These are phyloP conservation scores for Drosophila atripex DNA, from an alignment of 2,888 invertebrate genomes.

Conservation along the genomic window DNA sequence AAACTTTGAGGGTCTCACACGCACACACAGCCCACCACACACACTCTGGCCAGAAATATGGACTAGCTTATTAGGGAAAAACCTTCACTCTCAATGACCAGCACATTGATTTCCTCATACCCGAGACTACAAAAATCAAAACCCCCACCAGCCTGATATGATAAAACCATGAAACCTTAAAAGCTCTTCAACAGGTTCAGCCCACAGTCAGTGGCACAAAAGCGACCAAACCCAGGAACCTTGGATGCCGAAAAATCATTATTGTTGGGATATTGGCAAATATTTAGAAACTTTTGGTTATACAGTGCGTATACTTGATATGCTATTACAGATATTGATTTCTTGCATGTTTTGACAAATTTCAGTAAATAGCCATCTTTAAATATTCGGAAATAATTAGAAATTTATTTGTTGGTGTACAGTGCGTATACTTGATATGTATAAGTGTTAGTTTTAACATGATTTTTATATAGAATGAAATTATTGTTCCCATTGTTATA, in stretches of 20 bases:
- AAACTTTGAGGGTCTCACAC: slow-evolving; percentile 32
- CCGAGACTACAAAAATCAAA: slow-evolving; percentile 5
- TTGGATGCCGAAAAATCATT: slow-evolving; percentile 22
- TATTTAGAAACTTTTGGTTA: neutral
- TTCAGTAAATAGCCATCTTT: too few species aligned
- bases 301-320: too few species aligned
- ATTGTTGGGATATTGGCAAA: slow-evolving; percentile 11
- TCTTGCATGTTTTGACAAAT: too few species aligned
- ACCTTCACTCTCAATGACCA: slow-evolving; percentile 42
- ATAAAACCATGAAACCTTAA: slow-evolving; percentile 30
- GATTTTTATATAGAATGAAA: too few species aligned
- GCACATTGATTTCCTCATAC: slow-evolving; percentile 34
- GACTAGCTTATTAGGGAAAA: slow-evolving; percentile 29
- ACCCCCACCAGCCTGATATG: slow-evolving; percentile 5
- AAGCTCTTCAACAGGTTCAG: slow-evolving; percentile 40
- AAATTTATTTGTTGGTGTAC: too few species aligned
- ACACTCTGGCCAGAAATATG: slow-evolving; percentile 9
- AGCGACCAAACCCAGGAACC: slow-evolving; percentile 30
- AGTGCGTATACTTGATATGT: too few species aligned
- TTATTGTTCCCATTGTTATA: neutral
- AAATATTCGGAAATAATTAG: too few species aligned
- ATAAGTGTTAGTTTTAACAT: too few species aligned
- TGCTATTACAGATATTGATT: too few species aligned
- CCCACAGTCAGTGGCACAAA: slow-evolving; percentile 18
- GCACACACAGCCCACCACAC: slow-evolving; percentile 5